Evolutionary conservation across 2,888 invertebrate species (phyloP), one percentile per base, ranked within the genome.

Genomic region (Peribatodes rhomboidaria): DNA sequence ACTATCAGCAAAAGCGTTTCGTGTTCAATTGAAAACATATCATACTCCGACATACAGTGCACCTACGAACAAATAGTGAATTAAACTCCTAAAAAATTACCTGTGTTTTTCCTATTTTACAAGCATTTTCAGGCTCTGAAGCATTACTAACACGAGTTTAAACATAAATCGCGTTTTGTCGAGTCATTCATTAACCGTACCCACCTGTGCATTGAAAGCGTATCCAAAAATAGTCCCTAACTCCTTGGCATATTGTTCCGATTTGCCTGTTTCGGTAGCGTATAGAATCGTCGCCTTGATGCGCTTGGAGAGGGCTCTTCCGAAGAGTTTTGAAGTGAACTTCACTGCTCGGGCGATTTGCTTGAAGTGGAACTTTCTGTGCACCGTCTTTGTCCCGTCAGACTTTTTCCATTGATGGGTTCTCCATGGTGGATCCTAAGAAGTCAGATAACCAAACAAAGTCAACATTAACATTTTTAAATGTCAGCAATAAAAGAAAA

Each of bases 321-420:
- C 98, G 92, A 98, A 99, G 76, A 99, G 94, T 92, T 98, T 98
- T 59, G 98, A 98, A 67, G 98, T 98, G 88, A 99, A 98, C 92
- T 98, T 98, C 68, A 99, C 98, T 63, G 98, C 98, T 78, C 98
- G 95, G 53, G 98, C 98, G 77, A 98, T 97, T 94, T 98, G 98
- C 88, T 98, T 98, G 92, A 98, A 98, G 88, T 98, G 97, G 88
- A 98, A 98, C 93, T 98, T 98, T 80, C 98, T 95, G 78, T 95
- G 94, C 16, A 76, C 75, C 53, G 96, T 95, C 84, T 96, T 97
- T 80, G 96, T 96, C 70, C 94, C 94, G 27, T 87, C 88, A 0
- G 84, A 71, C 69, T 87, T 87, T 9, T 95, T 97, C 98, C 98
- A 98, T 58, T 97, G 93, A 85, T 98, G 97, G 7, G 95, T 96